Evolutionary conservation across 2,888 invertebrate species (phyloP).

Genomic region (Chrysodeixis includens): DNA sequence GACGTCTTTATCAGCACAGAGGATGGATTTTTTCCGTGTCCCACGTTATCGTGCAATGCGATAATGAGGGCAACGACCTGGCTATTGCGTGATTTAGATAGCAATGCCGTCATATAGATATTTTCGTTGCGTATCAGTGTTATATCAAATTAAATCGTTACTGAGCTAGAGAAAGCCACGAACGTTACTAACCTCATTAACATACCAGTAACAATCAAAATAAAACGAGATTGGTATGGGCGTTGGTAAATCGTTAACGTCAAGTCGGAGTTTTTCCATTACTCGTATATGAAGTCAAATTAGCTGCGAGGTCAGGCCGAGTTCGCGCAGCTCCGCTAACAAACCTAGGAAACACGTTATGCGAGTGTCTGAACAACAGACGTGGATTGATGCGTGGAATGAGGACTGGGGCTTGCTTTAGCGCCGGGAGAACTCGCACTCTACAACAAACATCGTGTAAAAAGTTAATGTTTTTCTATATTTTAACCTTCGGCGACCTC

Average conservation of each 20-base stretch:
- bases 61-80: constrained; percentile 82
- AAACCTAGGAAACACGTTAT: constrained; percentile 68
- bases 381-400: constrained; percentile 56
- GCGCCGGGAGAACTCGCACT: constrained; percentile 7
- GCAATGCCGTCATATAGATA: constrained; percentile 63
- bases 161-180: constrained; percentile 33
- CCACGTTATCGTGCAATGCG: constrained; percentile 81
- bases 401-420: constrained; percentile 21
- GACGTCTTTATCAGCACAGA: constrained; percentile 72
- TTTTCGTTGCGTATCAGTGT: constrained; percentile 46
- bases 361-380: constrained; percentile 51
- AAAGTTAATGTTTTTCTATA: constrained; percentile 38
- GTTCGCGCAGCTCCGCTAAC: constrained; percentile 70
- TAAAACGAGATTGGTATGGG: constrained; percentile 63
- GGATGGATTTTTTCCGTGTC: constrained; percentile 84
- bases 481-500: constrained; percentile 34
- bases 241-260: constrained; percentile 65
- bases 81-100: constrained; percentile 78
- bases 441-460: constrained; percentile 10
- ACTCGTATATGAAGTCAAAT: constrained; percentile 68
- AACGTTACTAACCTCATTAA: constrained; percentile 59
- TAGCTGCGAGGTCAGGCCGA: constrained; percentile 66
- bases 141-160: constrained; percentile 29
- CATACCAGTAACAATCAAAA: constrained; percentile 57
- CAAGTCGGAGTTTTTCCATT: constrained; percentile 72